These are phyloP conservation scores for Tachina lurida DNA, from an alignment of 2,888 invertebrate genomes.

Conservation along the genomic window DNA sequence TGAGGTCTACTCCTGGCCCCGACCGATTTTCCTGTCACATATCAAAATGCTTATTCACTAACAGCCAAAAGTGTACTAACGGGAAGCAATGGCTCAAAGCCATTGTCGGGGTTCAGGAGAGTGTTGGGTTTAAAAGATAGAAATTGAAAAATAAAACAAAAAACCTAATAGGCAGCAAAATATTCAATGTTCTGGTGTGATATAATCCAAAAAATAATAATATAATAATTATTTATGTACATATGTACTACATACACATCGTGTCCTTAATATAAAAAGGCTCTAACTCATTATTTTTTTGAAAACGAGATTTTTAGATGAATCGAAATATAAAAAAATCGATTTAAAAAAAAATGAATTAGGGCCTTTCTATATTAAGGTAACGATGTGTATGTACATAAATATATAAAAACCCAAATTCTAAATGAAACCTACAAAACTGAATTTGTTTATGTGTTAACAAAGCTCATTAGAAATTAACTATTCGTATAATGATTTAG, in stretches of 20 bases:
- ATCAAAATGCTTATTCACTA: conserved; percentile 79
- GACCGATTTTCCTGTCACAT: conserved; percentile 81
- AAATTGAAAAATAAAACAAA: conserved; percentile 35
- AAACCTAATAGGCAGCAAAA: neutral
- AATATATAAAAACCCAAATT: neutral
- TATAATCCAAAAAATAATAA: conserved; percentile 25
- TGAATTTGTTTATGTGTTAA: conserved; percentile 19
- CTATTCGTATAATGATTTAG: conserved; percentile 9
- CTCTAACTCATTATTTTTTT: too few species aligned
- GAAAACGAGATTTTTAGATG: too few species aligned
- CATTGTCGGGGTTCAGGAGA: conserved; percentile 83
- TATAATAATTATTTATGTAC: too few species aligned
- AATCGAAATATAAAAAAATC: too few species aligned
- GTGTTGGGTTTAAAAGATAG: conserved; percentile 77
- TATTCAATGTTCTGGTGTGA: conserved; percentile 31
- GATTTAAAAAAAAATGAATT: too few species aligned
- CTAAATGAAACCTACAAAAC: neutral
- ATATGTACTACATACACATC: too few species aligned
- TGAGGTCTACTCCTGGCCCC: conserved; percentile 90
- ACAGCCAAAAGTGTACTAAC: conserved; percentile 62
- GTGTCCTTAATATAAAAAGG: too few species aligned
- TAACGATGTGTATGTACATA: too few species aligned
- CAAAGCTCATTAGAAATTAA: conserved; percentile 29
- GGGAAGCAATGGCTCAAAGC: conserved; percentile 75
- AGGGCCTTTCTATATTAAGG: too few species aligned